A percentile compares a stretch with the other conserved stretches of the same genome.
These are phyloP conservation scores for Turnix velox DNA, from an alignment of 2,113 vertebrate genomes.

Conservation along the genomic window DNA sequence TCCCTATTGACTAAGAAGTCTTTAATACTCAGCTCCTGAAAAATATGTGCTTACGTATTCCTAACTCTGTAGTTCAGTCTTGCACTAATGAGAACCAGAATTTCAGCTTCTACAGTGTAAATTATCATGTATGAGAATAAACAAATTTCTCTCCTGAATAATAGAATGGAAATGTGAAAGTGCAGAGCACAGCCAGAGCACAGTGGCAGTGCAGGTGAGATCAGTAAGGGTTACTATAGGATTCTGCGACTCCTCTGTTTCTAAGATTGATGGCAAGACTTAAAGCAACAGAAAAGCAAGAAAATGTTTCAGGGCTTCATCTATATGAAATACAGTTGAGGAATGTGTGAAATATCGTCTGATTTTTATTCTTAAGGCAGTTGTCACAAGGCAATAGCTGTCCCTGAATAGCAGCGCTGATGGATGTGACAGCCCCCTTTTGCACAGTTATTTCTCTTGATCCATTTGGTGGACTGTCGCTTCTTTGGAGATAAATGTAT, in stretches of 20 bases:
- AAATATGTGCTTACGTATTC: background rate
- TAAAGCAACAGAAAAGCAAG: background rate
- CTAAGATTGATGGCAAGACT: background rate
- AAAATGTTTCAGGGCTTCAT: background rate
- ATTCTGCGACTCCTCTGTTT: background rate
- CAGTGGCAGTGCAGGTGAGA: rapidly evolving
- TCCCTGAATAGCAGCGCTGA: background rate
- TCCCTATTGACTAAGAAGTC: background rate
- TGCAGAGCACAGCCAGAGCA: background rate
- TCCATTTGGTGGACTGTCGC: background rate
- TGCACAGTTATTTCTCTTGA: background rate
- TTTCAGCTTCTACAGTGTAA: background rate
- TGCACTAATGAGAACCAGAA: background rate
- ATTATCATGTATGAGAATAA: background rate
- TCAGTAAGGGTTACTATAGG: background rate
- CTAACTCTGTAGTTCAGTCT: background rate
- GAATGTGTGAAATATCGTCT: background rate
- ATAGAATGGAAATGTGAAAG: background rate
- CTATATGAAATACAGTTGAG: background rate
- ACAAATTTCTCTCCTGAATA: background rate
- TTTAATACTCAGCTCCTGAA: background rate
- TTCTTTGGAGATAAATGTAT: background rate
- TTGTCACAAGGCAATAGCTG: background rate
- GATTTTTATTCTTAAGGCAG: background rate
- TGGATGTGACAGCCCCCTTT: background rate